Evolutionary conservation across 1,140 invertebrate species (phyloP).

Genomic region (Myzus persicae): DNA sequence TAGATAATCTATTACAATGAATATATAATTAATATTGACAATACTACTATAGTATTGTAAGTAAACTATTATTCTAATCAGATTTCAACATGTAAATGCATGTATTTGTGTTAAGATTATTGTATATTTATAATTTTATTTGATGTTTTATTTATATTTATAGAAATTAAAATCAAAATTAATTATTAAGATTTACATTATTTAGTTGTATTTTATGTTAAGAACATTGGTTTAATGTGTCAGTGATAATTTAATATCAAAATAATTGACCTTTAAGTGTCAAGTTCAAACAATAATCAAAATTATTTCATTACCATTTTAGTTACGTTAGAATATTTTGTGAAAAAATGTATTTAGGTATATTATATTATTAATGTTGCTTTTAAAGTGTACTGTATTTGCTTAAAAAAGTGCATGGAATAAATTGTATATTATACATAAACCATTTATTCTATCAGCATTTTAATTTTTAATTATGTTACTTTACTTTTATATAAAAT

Average conservation of each 20-base stretch:
- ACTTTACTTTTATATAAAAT: not conserved
- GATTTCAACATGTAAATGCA: not conserved
- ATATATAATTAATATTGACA: not conserved
- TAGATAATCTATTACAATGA: not conserved
- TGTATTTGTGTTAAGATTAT: not conserved
- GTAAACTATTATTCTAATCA: not conserved
- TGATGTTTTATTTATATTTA: slow-evolving; percentile 9
- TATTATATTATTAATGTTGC: slow-evolving; percentile 30
- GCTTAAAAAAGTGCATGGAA: not conserved
- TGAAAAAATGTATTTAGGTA: not conserved
- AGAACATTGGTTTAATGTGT: slow-evolving; percentile 4
- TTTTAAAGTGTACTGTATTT: not conserved
- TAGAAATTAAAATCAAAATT: slow-evolving; percentile 30
- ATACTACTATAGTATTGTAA: not conserved
- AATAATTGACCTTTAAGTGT: not conserved
- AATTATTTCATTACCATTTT: slow-evolving; percentile 34
- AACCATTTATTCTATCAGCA: not conserved
- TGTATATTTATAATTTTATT: not conserved
- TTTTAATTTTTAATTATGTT: slow-evolving; percentile 12
- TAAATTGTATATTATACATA: not conserved
- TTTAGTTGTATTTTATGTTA: slow-evolving; percentile 4
- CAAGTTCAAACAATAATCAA: slow-evolving; percentile 28
- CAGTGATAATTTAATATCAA: slow-evolving; percentile 51
- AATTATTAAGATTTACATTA: slow-evolving; percentile 10
- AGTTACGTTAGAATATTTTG: slow-evolving; percentile 25